phyloP scores from a whole-genome alignment of 2,888 invertebrate genomes.

The Yponomeuta sedellus region DNA sequence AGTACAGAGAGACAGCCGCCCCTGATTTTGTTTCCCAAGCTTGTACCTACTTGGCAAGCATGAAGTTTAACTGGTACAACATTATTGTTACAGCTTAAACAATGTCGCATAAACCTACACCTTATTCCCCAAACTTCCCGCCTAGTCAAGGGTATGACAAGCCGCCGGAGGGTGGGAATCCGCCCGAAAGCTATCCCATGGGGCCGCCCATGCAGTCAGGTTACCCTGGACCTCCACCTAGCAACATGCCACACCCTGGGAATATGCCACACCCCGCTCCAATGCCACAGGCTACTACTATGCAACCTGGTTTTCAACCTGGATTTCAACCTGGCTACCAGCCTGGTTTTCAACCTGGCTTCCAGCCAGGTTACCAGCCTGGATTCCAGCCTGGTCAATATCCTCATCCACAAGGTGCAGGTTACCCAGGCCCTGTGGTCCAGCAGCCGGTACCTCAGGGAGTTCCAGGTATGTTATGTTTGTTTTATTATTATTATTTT shows the following conservation, averaged over 20 bases:
- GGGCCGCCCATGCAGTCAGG: slow-evolving; percentile 21
- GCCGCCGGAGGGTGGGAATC: slow-evolving; percentile 46
- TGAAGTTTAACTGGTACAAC: not conserved
- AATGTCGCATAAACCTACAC: slow-evolving; percentile 63
- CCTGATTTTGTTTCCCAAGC: too few relatives aligned
- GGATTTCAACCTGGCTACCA: slow-evolving; percentile 53
- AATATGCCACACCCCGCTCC: slow-evolving; percentile 33
- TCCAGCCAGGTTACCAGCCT: slow-evolving; percentile 28
- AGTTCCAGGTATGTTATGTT: slow-evolving; percentile 19
- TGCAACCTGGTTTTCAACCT: slow-evolving; percentile 59
- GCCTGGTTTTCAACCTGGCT: slow-evolving; percentile 47
- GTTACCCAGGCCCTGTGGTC: slow-evolving; percentile 37
- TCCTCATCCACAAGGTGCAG: slow-evolving; percentile 34
- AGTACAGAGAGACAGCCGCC: not conserved
- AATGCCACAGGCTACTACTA: slow-evolving; percentile 41
- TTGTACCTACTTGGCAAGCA: too few relatives aligned
- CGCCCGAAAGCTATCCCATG: slow-evolving; percentile 21
- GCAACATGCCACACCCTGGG: slow-evolving; percentile 35
- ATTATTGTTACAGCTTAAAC: not conserved
- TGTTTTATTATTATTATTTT: slow-evolving; percentile 11
- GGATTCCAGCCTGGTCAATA: slow-evolving; percentile 25
- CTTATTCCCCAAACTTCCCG: slow-evolving; percentile 67
- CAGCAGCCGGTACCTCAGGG: slow-evolving; percentile 22
- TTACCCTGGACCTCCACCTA: slow-evolving; percentile 29
- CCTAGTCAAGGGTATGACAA: slow-evolving; percentile 57